Conservation (phyloP, 2,113 vertebrate species). For the Chinchilla lanigera region DNA sequence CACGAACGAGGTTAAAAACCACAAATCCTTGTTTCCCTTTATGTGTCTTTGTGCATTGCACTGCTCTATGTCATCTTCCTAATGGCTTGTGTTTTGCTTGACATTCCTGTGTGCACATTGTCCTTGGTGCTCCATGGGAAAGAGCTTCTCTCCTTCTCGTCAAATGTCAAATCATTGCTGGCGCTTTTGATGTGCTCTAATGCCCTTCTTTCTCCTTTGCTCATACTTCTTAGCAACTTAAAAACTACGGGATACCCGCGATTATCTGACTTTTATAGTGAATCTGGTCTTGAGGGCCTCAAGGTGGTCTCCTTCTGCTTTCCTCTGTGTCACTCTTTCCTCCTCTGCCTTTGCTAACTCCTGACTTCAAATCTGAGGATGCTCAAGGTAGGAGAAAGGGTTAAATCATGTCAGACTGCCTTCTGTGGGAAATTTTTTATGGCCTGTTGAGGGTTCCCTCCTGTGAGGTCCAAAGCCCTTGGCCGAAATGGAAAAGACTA, state of each 20-base stretch:
- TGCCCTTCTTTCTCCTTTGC: background rate
- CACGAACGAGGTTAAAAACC: background rate
- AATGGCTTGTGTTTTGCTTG: background rate
- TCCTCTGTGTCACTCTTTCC: background rate
- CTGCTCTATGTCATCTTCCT: background rate
- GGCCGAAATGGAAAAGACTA: conserved; percentile 54
- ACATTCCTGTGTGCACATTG: accelerated
- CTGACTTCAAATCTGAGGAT: background rate
- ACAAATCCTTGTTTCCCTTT: background rate
- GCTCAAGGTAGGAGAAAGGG: background rate
- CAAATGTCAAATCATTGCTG: background rate
- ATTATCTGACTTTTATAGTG: background rate
- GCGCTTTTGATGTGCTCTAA: background rate
- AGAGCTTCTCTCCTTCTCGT: background rate
- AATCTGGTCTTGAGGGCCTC: background rate
- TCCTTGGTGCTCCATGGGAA: background rate
- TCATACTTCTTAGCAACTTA: background rate
- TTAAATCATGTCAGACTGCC: background rate
- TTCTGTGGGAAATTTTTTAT: conserved; percentile 20
- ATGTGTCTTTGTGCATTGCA: too few species aligned
- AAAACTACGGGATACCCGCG: background rate
- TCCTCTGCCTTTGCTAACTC: background rate
- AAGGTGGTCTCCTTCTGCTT: background rate
- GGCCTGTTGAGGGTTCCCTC: conserved; percentile 31
- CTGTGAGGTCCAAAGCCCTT: conserved; percentile 59